Conservation (phyloP, 2,888 invertebrate species). For the Agonum fuliginosum region DNA sequence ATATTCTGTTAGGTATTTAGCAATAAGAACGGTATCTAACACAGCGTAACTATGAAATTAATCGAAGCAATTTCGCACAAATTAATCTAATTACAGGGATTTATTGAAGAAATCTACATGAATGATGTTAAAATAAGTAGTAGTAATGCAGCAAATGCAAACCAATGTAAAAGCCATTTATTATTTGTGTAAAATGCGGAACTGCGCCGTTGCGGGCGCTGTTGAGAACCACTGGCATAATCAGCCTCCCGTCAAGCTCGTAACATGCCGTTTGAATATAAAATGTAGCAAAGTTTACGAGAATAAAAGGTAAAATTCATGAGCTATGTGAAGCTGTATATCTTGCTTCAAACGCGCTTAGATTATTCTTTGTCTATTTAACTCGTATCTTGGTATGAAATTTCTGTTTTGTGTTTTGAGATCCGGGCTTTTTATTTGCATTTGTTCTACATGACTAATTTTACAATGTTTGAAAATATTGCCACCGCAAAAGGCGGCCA, state of each 20-base stretch:
- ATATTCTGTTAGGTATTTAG: too few species aligned
- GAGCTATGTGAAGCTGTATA: constrained; percentile 48
- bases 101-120: background rate
- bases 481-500: too few species aligned
- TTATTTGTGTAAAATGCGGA: constrained; percentile 18
- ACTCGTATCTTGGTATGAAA: constrained; percentile 16
- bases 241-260: constrained; percentile 34
- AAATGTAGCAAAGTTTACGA: constrained; percentile 57
- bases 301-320: constrained; percentile 54
- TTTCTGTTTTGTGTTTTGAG: constrained; percentile 15
- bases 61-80: constrained; percentile 9
- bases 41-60: too few species aligned
- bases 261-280: constrained; percentile 54
- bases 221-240: constrained; percentile 46
- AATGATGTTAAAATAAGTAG: constrained; percentile 31
- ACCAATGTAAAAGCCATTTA: constrained; percentile 30
- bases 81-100: constrained; percentile 42
- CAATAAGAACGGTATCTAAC: too few species aligned
- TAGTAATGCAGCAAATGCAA: background rate
- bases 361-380: constrained; percentile 47
- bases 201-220: constrained; percentile 7
- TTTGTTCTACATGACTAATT: constrained; percentile 40
- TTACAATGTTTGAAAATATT: background rate
- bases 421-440: constrained; percentile 22
- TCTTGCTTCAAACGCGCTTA: constrained; percentile 43